Conservation (phyloP, 2,888 invertebrate species). For the Plagodis pulveraria region DNA sequence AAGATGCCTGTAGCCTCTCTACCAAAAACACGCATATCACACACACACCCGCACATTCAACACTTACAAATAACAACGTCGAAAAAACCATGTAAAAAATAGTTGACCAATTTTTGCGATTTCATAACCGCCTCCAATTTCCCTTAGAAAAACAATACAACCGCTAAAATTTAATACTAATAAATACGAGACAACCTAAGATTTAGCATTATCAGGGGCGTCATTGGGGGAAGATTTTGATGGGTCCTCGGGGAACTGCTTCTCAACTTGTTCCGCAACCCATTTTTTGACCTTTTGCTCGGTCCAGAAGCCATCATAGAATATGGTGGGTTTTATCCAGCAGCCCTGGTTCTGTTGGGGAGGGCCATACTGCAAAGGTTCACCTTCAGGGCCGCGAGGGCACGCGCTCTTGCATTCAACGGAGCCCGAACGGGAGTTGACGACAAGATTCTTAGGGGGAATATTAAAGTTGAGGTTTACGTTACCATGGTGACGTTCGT, state of each 20-base stretch:
- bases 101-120: conserved; percentile 29
- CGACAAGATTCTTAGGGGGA: conserved; percentile 73
- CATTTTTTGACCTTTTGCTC: conserved; percentile 83
- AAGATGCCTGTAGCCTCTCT: no score
- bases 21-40: not conserved
- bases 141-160: conserved; percentile 26
- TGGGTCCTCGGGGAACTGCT: conserved; percentile 73
- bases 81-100: conserved; percentile 32
- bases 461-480: conserved; percentile 74
- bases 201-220: conserved; percentile 17
- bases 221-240: conserved; percentile 30
- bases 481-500: conserved; percentile 68
- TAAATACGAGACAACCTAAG: conserved; percentile 7
- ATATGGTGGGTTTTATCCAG: conserved; percentile 81
- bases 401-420: conserved; percentile 60
- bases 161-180: conserved; percentile 2
- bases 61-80: conserved; percentile 21
- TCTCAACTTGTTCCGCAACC: conserved; percentile 81
- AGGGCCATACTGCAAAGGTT: conserved; percentile 54
- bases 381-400: conserved; percentile 51
- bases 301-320: conserved; percentile 83
- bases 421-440: conserved; percentile 60
- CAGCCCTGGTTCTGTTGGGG: conserved; percentile 65
- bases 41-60: conserved; percentile 9
- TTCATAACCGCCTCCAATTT: conserved; percentile 14